phyloP scores from a whole-genome alignment of 2,888 invertebrate species.

The Troides aeacus region DNA sequence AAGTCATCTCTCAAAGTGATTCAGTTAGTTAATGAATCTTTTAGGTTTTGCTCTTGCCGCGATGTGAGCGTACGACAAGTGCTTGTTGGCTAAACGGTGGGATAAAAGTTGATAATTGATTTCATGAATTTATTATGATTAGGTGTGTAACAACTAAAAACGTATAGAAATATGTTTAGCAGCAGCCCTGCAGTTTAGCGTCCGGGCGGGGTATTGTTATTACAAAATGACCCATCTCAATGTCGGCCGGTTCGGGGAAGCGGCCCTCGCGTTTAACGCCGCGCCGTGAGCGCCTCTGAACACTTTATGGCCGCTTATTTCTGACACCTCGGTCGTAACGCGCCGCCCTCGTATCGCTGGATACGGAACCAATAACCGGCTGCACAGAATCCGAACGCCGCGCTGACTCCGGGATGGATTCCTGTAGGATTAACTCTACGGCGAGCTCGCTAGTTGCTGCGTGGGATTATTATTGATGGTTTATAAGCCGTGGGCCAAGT shows the following conservation, averaged over 20 bases:
- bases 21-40: background rate
- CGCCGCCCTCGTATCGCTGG: no score
- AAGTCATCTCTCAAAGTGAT: background rate
- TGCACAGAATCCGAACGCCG: conserved; percentile 31
- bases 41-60: no score
- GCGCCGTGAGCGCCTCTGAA: conserved; percentile 58
- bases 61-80: no score
- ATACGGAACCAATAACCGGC: conserved; percentile 1
- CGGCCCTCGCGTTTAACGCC: conserved; percentile 37
- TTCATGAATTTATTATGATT: no score
- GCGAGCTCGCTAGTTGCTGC: background rate
- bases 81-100: no score
- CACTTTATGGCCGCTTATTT: conserved; percentile 72
- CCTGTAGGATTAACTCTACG: conserved; percentile 6
- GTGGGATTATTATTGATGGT: no score
- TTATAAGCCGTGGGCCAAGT: no score
- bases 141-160: no score
- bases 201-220: conserved; percentile 62
- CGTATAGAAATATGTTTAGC: conserved; percentile 8
- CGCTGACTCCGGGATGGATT: conserved; percentile 30
- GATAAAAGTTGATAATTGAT: no score
- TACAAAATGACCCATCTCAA: conserved; percentile 79
- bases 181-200: conserved; percentile 51
- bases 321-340: conserved; percentile 71
- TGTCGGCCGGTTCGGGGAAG: conserved; percentile 71